These are phyloP conservation scores for Ceraclea dissimilis DNA, from an alignment of 2,888 invertebrate species.

Conservation along the genomic window DNA sequence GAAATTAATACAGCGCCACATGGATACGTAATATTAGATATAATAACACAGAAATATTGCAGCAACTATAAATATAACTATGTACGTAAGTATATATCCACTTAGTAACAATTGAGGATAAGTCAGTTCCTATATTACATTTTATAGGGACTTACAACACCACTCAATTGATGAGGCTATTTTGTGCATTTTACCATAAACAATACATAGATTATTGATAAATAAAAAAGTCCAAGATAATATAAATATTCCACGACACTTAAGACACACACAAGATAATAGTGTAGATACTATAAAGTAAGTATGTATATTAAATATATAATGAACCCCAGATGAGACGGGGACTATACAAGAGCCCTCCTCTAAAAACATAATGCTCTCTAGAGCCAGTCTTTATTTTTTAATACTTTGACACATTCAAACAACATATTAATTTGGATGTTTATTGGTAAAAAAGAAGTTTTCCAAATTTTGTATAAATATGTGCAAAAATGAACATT, in stretches of 20 bases:
- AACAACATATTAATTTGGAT: neutral
- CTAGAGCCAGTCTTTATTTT: conserved; percentile 21
- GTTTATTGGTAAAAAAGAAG: too few relatives aligned
- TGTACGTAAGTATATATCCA: too few relatives aligned
- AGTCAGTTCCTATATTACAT: neutral
- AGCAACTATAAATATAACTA: too few relatives aligned
- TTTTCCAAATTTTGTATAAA: too few relatives aligned
- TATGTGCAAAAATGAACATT: too few relatives aligned
- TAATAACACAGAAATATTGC: too few relatives aligned
- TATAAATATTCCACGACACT: neutral
- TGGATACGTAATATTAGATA: too few relatives aligned
- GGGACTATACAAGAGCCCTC: conserved; percentile 6
- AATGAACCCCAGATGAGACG: neutral
- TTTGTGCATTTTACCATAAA: neutral
- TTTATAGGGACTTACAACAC: neutral
- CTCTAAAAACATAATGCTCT: conserved; percentile 16
- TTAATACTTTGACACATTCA: conserved; percentile 23
- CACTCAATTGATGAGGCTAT: neutral
- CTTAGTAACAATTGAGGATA: too few relatives aligned
- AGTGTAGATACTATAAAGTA: neutral
- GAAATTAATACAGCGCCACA: too few relatives aligned
- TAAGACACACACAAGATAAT: neutral
- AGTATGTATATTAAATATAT: conserved; percentile 8
- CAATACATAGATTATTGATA: neutral
- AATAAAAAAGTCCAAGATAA: neutral